A percentile compares a stretch with the other conserved stretches of the same genome.
These are phyloP conservation scores for Apotomis turbidana DNA, from an alignment of 2,888 invertebrate genomes.

Conservation along the genomic window DNA sequence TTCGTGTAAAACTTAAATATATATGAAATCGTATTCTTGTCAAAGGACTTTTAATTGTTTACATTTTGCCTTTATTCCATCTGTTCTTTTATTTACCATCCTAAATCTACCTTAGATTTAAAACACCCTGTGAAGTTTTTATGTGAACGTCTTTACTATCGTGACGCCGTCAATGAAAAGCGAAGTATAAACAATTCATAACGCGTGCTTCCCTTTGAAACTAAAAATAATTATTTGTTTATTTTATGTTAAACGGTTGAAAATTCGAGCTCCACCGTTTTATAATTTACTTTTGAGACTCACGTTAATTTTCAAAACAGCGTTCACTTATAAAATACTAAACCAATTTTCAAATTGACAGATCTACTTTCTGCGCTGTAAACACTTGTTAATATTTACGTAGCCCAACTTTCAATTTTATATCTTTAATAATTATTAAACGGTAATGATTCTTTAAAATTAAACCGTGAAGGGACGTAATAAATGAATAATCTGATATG, in stretches of 20 bases:
- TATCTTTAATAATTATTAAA: neutral
- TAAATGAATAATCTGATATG: conserved; percentile 61
- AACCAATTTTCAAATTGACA: conserved; percentile 25
- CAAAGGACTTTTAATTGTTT: conserved; percentile 27
- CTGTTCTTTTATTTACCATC: conserved; percentile 54
- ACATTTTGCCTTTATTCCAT: conserved; percentile 47
- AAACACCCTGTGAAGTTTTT: conserved; percentile 79
- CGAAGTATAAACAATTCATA: neutral
- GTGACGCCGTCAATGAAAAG: conserved; percentile 50
- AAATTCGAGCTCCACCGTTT: too few relatives aligned
- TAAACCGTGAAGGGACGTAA: conserved; percentile 14
- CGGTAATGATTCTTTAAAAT: neutral
- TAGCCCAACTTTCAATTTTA: neutral
- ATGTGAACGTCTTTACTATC: conserved; percentile 54
- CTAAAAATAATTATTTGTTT: neutral
- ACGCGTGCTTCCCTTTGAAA: neutral
- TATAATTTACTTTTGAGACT: too few relatives aligned
- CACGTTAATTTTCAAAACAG: too few relatives aligned
- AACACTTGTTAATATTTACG: conserved; percentile 10
- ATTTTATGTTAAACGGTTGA: too few relatives aligned
- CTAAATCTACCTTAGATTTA: conserved; percentile 80
- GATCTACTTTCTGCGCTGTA: neutral
- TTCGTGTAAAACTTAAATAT: neutral
- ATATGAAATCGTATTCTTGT: conserved; percentile 12
- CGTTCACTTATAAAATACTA: conserved; percentile 2